Conservation (phyloP, 2,888 invertebrate genomes). For the Catonia carolina region DNA sequence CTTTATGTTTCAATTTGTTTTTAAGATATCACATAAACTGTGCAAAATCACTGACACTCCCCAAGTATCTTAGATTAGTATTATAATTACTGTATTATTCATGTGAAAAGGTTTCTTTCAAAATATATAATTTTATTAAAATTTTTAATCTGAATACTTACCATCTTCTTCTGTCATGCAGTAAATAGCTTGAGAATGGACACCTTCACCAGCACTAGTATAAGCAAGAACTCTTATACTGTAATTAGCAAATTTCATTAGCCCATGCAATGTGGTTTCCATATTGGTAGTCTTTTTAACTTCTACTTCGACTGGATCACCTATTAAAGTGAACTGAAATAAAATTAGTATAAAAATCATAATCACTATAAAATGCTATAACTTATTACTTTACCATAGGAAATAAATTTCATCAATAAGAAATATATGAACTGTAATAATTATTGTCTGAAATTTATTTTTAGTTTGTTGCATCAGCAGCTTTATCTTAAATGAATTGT, state of each 20-base stretch:
- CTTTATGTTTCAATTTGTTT: no score
- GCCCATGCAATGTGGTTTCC: slow-evolving; percentile 70
- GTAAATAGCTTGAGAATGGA: slow-evolving; percentile 65
- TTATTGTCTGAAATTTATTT: background rate
- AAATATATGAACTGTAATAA: background rate
- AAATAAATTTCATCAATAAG: no score
- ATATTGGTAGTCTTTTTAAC: slow-evolving; percentile 69
- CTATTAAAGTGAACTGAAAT: slow-evolving; percentile 11
- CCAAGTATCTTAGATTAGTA: no score
- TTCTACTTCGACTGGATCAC: slow-evolving; percentile 44
- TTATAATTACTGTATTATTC: no score
- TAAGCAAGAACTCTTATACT: slow-evolving; percentile 78
- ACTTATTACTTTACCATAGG: no score
- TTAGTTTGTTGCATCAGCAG: no score
- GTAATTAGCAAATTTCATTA: slow-evolving; percentile 82
- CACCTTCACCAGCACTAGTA: slow-evolving; percentile 79
- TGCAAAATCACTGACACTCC: no score
- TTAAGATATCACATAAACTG: no score
- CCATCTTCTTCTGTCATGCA: slow-evolving; percentile 83
- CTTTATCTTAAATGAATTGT: no score
- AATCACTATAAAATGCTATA: slow-evolving; percentile 2
- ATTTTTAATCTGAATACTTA: no score
- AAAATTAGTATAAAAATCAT: slow-evolving; percentile 7
- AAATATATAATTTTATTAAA: no score
- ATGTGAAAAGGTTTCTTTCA: no score